These are phyloP conservation scores for Sebastes minor DNA, from an alignment of 2,797 vertebrate genomes.

Conservation along the genomic window DNA sequence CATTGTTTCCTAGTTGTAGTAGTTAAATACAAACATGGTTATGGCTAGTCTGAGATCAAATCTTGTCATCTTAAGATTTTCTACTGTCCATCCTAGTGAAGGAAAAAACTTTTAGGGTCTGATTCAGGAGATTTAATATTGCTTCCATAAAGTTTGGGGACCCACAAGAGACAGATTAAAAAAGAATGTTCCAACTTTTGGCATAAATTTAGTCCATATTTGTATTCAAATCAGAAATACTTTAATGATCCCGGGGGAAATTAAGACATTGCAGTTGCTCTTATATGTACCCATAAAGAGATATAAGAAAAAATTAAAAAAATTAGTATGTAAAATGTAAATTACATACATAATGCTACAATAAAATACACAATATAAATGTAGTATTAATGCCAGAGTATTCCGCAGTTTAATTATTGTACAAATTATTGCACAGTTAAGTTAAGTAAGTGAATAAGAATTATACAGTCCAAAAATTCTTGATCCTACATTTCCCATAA, in stretches of 20 bases:
- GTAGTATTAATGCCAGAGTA: too few relatives aligned
- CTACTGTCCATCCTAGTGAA: background rate
- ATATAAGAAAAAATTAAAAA: background rate
- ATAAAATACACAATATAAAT: too few relatives aligned
- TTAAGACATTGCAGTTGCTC: too few relatives aligned
- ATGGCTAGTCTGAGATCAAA: background rate
- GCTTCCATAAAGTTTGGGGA: background rate
- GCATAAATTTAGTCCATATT: too few relatives aligned
- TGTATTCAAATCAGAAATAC: too few relatives aligned
- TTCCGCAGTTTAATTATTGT: too few relatives aligned
- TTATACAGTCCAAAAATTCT: background rate
- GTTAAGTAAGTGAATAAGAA: too few relatives aligned
- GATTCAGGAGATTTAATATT: background rate
- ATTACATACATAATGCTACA: too few relatives aligned
- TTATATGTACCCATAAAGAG: too few relatives aligned
- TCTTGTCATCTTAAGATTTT: background rate
- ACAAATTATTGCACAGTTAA: too few relatives aligned
- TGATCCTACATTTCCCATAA: background rate
- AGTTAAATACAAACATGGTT: background rate
- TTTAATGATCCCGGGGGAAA: too few relatives aligned
- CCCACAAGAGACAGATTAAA: background rate
- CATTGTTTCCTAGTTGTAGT: background rate
- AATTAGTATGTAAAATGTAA: background rate
- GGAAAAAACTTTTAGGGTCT: background rate
- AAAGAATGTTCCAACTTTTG: background rate